Evolutionary conservation across 2,888 invertebrate species (phyloP), one percentile per base, ranked within the genome.

Genomic region (Drosophila greeni): DNA sequence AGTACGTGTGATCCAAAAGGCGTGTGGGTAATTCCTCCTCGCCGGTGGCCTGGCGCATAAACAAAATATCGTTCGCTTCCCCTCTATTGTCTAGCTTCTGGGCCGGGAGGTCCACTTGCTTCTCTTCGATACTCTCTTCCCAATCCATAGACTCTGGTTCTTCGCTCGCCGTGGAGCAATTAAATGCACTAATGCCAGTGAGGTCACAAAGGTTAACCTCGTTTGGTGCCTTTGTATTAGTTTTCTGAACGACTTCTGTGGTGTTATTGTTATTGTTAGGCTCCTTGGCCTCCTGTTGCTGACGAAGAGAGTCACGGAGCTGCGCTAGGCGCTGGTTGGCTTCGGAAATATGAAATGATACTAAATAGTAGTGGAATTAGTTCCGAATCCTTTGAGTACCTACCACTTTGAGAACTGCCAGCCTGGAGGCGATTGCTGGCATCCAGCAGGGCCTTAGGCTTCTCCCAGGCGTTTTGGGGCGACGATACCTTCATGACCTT

Each of bases 1-100:
- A 87, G 66, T 89, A 86, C 69, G 83, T 85, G 54, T 76, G 72
- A 69, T 86, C 82, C 5, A 55, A 31, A 2, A 66, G 66, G 53
- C 84, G 86, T 2, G 67, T 61, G 1, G 86, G 67, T n/a, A 88
- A 60, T 64, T 85, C 82, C 40, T 75, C 73, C 57, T 76, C 81
- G 0, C 84, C 72, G 5, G 47, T 56, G 43, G 59, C 48, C 20
- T 66, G 53, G 2, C 49, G 49, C 24, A 59, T 53, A 0, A 54
- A 18, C 1, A 47, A 20, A 12, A 66, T 62, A 29, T 37, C 55
- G 14, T 14, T 9, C 0, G 14, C 4, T 20, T 49, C 39, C 8
- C 16, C 48, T 23, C 23, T 9, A 8, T 14, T 14, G 12, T 11
- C 11, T 40, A 33, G 6, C 7, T 16, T 18, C 8, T 24, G 24